Evolutionary conservation across 1,140 invertebrate species (phyloP).

Genomic region (Leptonema lineaticorne): DNA sequence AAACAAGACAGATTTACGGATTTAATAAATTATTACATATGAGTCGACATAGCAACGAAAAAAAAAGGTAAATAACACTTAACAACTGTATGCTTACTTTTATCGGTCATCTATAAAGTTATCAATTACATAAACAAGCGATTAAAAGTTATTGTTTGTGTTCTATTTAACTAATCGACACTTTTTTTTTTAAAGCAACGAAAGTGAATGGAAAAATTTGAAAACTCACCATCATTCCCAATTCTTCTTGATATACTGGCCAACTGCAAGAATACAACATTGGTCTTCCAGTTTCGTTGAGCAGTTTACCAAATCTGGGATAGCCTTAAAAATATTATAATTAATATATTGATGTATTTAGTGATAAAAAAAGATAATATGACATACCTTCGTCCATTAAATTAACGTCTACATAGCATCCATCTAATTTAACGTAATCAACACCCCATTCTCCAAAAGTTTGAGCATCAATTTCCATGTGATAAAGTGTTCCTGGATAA

Average conservation of each 20-base stretch:
- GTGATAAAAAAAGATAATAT: neutral
- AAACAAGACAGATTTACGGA: no score
- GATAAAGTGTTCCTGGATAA: slow-evolving; percentile 78
- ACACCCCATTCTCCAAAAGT: slow-evolving; percentile 87
- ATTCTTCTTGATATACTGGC: slow-evolving; percentile 72
- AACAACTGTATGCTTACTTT: no score
- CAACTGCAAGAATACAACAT: slow-evolving; percentile 90
- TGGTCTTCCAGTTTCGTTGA: slow-evolving; percentile 78
- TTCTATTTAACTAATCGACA: neutral
- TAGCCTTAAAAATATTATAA: slow-evolving; percentile 60
- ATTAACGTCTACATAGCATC: slow-evolving; percentile 71
- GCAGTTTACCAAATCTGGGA: slow-evolving; percentile 67
- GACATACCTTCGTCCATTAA: slow-evolving; percentile 56
- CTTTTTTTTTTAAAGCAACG: neutral
- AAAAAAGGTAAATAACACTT: no score
- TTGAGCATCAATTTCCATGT: slow-evolving; percentile 73
- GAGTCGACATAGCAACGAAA: no score
- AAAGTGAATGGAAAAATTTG: neutral
- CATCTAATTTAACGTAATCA: slow-evolving; percentile 89
- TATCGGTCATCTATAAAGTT: neutral
- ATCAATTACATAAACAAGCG: neutral
- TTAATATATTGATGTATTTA: neutral
- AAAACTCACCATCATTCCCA: slow-evolving; percentile 6
- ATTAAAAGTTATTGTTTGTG: no score
- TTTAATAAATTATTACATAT: no score